A percentile compares a stretch with the other conserved stretches of the same genome.
These are phyloP conservation scores for Catharus bicknelli DNA, from an alignment of 2,113 vertebrate species.

Conservation along the genomic window DNA sequence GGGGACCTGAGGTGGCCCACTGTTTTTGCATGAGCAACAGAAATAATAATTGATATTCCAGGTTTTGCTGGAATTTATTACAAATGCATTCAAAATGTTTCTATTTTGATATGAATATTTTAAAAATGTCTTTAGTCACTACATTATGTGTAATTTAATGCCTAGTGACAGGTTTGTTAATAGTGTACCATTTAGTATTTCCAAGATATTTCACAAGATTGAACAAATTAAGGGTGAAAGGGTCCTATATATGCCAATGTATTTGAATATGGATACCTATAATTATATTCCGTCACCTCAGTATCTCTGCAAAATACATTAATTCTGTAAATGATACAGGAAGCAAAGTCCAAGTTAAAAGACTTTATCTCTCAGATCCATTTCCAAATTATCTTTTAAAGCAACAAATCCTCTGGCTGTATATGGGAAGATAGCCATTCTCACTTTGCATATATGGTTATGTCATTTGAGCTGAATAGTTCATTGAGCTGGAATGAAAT, in stretches of 20 bases:
- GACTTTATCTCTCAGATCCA: background rate
- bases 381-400: conserved; percentile 14
- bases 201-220: background rate
- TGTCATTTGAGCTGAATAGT: background rate
- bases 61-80: background rate
- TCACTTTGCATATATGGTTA: background rate
- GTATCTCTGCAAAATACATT: background rate
- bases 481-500: background rate
- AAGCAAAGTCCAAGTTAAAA: background rate
- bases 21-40: background rate
- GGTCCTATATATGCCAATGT: background rate
- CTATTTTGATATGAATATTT: background rate
- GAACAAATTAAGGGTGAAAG: background rate
- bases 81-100: background rate
- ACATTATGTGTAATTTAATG: background rate
- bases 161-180: background rate
- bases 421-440: background rate
- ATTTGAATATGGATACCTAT: background rate
- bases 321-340: background rate
- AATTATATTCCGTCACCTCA: background rate
- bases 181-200: background rate
- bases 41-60: background rate
- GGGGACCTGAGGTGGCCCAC: background rate
- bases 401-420: background rate
- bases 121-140: background rate